Evolutionary conservation across 2,113 vertebrate genomes (phyloP).

Genomic region (Macroglossus sobrinus): DNA sequence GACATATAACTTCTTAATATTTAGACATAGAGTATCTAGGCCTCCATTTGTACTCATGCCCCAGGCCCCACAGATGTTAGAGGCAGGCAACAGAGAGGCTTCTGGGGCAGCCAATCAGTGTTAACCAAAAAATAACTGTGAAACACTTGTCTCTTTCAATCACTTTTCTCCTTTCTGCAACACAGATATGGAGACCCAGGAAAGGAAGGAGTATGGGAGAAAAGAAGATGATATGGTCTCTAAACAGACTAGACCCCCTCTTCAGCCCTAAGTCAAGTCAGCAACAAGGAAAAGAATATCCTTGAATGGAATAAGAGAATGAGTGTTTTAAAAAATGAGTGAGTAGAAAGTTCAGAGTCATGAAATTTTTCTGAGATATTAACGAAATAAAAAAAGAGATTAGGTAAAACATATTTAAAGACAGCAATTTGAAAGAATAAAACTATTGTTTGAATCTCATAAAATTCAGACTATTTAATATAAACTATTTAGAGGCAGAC

Average conservation of each 20-base stretch:
- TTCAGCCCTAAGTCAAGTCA: not conserved
- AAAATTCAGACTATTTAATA: not conserved
- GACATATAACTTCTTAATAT: not conserved
- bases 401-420: not conserved
- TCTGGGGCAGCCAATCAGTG: not conserved
- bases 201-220: fast-evolving
- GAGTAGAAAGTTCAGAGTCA: not conserved
- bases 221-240: not conserved
- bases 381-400: not conserved
- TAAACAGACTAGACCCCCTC: not conserved
- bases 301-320: not conserved
- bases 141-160: not conserved
- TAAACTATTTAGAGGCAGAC: not conserved
- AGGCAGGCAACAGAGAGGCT: not conserved
- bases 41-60: not conserved
- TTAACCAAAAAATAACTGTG: not conserved
- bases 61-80: not conserved
- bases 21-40: not conserved
- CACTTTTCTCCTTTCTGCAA: not conserved
- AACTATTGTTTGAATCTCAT: not conserved
- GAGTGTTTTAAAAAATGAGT: not conserved
- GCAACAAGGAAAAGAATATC: not conserved
- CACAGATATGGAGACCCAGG: not conserved
- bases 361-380: not conserved
- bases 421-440: not conserved